A percentile compares a stretch with the other conserved stretches of the same genome.
phyloP scores from a whole-genome alignment of 2,888 invertebrate genomes.

The Oxycera nigricornis region DNA sequence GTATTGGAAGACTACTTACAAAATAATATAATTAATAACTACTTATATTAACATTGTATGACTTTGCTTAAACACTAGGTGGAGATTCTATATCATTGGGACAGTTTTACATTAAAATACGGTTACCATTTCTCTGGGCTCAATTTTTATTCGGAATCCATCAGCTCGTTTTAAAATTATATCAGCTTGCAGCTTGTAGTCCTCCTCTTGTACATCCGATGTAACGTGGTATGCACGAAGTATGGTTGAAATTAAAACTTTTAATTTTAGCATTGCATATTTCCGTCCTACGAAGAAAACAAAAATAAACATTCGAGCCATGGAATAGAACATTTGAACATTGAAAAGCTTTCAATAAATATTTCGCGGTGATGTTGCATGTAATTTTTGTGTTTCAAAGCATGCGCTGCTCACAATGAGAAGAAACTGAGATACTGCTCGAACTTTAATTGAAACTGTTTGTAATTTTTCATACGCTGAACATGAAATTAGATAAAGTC shows the following conservation, averaged over 20 bases:
- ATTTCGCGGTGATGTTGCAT: background rate
- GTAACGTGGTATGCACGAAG: slow-evolving; percentile 72
- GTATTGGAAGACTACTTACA: background rate
- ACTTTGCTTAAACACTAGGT: background rate
- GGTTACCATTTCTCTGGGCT: slow-evolving; percentile 64
- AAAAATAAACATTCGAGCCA: no score
- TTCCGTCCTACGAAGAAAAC: no score
- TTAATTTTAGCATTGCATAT: slow-evolving; percentile 80
- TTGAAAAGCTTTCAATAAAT: background rate
- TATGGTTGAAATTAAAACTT: slow-evolving; percentile 75
- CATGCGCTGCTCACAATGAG: no score
- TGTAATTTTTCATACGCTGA: no score
- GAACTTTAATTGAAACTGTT: no score
- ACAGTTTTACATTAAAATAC: background rate
- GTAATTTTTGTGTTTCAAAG: no score
- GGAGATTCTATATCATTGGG: background rate
- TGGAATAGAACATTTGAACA: no score
- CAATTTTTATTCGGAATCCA: slow-evolving; percentile 73
- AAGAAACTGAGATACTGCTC: no score
- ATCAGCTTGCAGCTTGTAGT: slow-evolving; percentile 74
- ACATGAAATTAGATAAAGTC: no score
- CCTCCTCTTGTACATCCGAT: slow-evolving; percentile 70
- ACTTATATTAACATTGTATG: background rate
- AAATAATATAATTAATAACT: background rate
- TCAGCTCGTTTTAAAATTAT: slow-evolving; percentile 78